These are phyloP conservation scores for Tipula helvola DNA, from an alignment of 2,888 invertebrate genomes.

Conservation along the genomic window DNA sequence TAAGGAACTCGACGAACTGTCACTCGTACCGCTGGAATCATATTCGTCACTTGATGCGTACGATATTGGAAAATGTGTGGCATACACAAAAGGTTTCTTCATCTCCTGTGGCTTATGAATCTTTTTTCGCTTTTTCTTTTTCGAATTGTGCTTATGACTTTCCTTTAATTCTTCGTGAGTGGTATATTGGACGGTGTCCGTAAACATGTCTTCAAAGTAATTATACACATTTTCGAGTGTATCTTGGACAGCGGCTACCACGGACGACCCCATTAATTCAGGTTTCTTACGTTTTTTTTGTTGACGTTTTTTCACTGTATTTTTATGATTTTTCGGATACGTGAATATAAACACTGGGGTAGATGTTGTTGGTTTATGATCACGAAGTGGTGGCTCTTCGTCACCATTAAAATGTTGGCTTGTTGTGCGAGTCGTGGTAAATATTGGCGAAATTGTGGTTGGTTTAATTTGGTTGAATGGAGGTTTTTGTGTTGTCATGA, in stretches of 20 bases:
- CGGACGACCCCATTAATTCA: not conserved
- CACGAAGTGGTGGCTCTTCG: not conserved
- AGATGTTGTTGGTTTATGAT: not conserved
- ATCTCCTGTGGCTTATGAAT: not conserved
- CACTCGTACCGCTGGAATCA: not conserved
- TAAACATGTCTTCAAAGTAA: not conserved
- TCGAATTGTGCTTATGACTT: not conserved
- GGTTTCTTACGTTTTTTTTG: not conserved
- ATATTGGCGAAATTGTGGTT: not conserved
- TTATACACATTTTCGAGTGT: slow-evolving; percentile 4
- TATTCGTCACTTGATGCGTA: not conserved
- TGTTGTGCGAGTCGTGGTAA: not conserved
- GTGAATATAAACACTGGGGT: not conserved
- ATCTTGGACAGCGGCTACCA: not conserved
- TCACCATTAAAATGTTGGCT: not conserved
- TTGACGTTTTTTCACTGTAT: not conserved
- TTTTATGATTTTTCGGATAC: not conserved
- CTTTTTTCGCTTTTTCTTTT: not conserved
- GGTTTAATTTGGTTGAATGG: not conserved
- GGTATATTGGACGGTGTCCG: not conserved
- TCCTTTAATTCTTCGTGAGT: not conserved
- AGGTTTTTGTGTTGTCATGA: not conserved
- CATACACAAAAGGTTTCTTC: not conserved
- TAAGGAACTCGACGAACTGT: not conserved
- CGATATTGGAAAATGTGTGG: not conserved